phyloP scores from a whole-genome alignment of 2,888 invertebrate species.

The Aspidiotus destructor region DNA sequence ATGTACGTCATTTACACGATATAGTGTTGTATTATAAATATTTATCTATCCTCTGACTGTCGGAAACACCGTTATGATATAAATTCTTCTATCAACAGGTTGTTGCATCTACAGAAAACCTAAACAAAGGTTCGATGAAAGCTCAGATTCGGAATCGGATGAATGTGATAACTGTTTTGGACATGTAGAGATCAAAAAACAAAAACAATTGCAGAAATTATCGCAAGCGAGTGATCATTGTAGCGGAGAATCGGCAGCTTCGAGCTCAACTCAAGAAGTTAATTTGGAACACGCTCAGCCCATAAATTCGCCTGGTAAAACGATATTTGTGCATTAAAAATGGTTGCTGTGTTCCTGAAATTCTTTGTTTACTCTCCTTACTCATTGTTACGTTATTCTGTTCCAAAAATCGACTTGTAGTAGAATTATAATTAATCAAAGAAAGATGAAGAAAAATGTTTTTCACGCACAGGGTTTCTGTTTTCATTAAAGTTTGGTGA shows the following conservation, averaged over 20 bases:
- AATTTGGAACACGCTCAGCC: slow-evolving; percentile 18
- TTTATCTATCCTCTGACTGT: background rate
- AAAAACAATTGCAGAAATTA: slow-evolving; percentile 43
- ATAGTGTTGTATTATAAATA: background rate
- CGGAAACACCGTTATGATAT: background rate
- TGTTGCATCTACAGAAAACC: slow-evolving; percentile 92
- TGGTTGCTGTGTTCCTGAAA: background rate
- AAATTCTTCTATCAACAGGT: slow-evolving; percentile 35
- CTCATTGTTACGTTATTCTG: too few relatives aligned
- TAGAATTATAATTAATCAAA: too few relatives aligned
- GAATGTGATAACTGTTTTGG: slow-evolving; percentile 83
- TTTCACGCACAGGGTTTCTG: too few relatives aligned
- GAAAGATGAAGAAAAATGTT: too few relatives aligned
- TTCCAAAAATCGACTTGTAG: too few relatives aligned
- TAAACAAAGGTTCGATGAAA: slow-evolving; percentile 69
- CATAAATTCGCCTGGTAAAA: slow-evolving; percentile 18
- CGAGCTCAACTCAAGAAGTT: slow-evolving; percentile 13
- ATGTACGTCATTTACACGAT: slow-evolving; percentile 46
- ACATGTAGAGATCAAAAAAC: slow-evolving; percentile 28
- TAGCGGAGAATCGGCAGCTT: slow-evolving; percentile 5
- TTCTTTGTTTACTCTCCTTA: too few relatives aligned
- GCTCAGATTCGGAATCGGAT: slow-evolving; percentile 66
- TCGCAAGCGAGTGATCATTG: background rate
- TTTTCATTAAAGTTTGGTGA: too few relatives aligned
- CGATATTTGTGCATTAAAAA: background rate